phyloP scores from a whole-genome alignment of 2,888 invertebrate species.

The Bembecia ichneumoniformis region DNA sequence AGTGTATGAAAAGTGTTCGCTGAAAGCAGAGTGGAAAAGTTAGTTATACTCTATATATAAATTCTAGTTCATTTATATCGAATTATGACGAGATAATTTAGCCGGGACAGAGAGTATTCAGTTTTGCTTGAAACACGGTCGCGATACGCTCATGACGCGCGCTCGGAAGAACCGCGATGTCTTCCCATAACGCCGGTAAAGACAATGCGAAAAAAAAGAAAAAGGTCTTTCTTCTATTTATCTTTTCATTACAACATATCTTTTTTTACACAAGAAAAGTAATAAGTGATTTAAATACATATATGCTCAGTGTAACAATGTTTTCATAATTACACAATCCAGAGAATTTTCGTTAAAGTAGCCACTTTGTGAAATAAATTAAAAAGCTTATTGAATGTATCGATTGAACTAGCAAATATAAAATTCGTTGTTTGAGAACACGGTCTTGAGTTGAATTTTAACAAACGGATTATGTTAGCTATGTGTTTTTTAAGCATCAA shows the following conservation, averaged over 20 bases:
- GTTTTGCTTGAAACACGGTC: constrained; percentile 34
- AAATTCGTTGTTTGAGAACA: too few species aligned
- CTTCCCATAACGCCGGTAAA: constrained; percentile 22
- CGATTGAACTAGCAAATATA: too few species aligned
- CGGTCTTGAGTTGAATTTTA: too few species aligned
- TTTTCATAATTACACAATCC: background rate
- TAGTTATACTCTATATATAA: too few species aligned
- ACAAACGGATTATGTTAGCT: too few species aligned
- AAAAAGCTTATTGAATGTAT: too few species aligned
- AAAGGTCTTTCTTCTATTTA: background rate
- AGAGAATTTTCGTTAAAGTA: background rate
- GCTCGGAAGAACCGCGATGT: constrained; percentile 19
- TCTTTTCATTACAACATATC: background rate
- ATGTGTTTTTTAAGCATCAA: too few species aligned
- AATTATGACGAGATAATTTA: constrained; percentile 12
- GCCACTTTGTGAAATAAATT: background rate
- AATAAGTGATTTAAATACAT: background rate
- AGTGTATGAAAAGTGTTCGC: too few species aligned
- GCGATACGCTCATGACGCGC: constrained; percentile 15
- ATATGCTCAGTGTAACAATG: background rate
- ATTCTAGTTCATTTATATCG: constrained; percentile 1
- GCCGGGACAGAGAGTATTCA: constrained; percentile 27
- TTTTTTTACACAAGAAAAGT: background rate
- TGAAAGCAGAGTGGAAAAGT: too few species aligned
- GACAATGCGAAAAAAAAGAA: constrained; percentile 31